Conservation (phyloP, 1,140 invertebrate genomes). For the Grapholita molesta region DNA sequence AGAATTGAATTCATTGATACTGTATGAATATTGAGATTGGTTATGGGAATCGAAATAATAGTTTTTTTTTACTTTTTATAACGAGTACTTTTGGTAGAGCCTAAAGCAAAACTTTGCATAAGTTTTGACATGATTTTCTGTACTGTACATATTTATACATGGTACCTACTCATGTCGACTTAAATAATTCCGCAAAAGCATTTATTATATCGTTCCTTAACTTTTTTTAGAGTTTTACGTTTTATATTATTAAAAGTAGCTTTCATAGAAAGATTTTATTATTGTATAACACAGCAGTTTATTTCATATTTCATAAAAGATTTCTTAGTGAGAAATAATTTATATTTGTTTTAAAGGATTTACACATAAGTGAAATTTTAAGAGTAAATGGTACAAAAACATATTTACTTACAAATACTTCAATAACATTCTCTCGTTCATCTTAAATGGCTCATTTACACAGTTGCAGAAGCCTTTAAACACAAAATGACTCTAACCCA, state of each 20-base stretch:
- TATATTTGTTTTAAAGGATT: neutral
- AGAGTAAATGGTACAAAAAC: neutral
- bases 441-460: too few relatives aligned
- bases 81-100: neutral
- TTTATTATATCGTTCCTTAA: slow-evolving; percentile 36
- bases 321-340: slow-evolving; percentile 14
- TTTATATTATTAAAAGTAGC: slow-evolving; percentile 8
- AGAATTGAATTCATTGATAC: neutral
- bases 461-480: too few relatives aligned
- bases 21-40: neutral
- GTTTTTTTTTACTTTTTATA: too few relatives aligned
- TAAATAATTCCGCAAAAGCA: slow-evolving; percentile 52
- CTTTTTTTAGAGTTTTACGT: neutral
- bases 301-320: neutral
- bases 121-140: slow-evolving; percentile 15
- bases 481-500: too few relatives aligned
- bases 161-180: slow-evolving; percentile 41
- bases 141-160: slow-evolving; percentile 1
- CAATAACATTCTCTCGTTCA: too few relatives aligned
- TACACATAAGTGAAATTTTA: neutral
- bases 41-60: too few relatives aligned
- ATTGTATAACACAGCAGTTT: slow-evolving; percentile 1
- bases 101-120: slow-evolving; percentile 19
- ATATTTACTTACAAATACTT: too few relatives aligned
- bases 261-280: slow-evolving; percentile 16